Percentiles rank a stretch among this genome's conserved stretches.
Conservation (phyloP, 2,888 invertebrate genomes). For the Lasius fuliginosus region DNA sequence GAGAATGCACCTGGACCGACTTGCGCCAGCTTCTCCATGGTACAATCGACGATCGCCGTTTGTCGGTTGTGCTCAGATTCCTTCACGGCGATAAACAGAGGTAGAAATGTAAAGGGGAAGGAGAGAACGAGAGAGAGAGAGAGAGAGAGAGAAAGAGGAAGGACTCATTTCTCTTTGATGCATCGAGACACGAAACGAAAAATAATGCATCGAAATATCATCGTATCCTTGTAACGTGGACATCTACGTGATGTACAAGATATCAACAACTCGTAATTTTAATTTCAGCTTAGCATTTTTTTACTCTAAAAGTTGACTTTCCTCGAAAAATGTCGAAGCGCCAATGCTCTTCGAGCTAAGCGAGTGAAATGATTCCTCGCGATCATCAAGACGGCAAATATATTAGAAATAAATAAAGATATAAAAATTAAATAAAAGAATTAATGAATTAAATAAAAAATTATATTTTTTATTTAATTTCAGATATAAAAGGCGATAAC, state of each 20-base stretch:
- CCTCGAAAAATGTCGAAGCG: neutral
- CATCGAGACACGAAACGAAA: neutral
- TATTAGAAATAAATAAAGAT: neutral
- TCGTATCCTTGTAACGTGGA: neutral
- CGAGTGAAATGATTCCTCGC: neutral
- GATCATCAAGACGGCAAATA: neutral
- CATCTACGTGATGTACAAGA: neutral
- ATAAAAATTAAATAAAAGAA: neutral
- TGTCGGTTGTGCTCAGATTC: slow-evolving; percentile 59
- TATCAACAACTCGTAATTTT: neutral
- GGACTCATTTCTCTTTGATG: slow-evolving; percentile 20
- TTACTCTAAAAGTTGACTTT: neutral
- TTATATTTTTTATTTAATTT: neutral
- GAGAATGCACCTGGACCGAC: slow-evolving; percentile 53
- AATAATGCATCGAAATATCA: slow-evolving; percentile 29
- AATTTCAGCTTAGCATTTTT: neutral
- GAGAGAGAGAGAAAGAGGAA: neutral
- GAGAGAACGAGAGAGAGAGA: neutral
- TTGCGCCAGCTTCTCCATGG: slow-evolving; percentile 62
- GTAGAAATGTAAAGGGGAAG: neutral
- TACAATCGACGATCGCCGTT: slow-evolving; percentile 66
- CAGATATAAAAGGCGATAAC: neutral
- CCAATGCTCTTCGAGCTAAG: neutral
- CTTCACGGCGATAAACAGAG: slow-evolving; percentile 34
- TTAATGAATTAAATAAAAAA: neutral